phyloP scores from a whole-genome alignment of 2,888 invertebrate genomes.

The Alitta virens region DNA sequence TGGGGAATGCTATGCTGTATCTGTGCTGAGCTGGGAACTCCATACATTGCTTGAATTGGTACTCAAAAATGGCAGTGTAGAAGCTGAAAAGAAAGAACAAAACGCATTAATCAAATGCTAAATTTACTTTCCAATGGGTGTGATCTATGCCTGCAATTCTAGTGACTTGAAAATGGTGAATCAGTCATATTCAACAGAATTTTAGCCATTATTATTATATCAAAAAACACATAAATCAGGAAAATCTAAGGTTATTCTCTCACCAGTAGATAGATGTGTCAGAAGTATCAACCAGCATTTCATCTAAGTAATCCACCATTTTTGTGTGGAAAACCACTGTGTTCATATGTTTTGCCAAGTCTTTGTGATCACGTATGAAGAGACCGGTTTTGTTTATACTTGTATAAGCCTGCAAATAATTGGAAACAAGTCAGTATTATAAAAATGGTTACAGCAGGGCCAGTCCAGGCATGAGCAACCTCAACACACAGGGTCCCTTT shows the following conservation, averaged over 20 bases:
- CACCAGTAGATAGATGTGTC: conserved; percentile 94
- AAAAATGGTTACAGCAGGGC: background rate
- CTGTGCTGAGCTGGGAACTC: conserved; percentile 95
- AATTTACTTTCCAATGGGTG: no score
- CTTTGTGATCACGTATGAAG: conserved; percentile 76
- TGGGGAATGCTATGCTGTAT: conserved; percentile 94
- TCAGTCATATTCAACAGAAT: no score
- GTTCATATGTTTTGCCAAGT: conserved; percentile 88
- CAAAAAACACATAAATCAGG: no score
- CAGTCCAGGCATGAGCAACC: background rate
- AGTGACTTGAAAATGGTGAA: no score
- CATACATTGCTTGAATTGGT: conserved; percentile 97
- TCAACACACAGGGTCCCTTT: no score
- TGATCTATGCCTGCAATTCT: no score
- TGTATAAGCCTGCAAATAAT: conserved; percentile 66
- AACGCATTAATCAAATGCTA: no score
- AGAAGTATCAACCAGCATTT: conserved; percentile 93
- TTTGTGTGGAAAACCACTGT: conserved; percentile 95
- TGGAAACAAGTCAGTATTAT: background rate
- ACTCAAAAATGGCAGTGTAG: conserved; percentile 94
- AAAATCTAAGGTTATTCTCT: conserved; percentile 18
- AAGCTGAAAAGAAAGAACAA: conserved; percentile 66
- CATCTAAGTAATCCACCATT: conserved; percentile 96
- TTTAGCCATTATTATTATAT: no score
- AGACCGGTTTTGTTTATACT: conserved; percentile 79